Percentiles rank a stretch among this genome's conserved stretches.
Evolutionary conservation across 2,888 invertebrate species (phyloP).

Genomic region (Leptothorax acervorum): DNA sequence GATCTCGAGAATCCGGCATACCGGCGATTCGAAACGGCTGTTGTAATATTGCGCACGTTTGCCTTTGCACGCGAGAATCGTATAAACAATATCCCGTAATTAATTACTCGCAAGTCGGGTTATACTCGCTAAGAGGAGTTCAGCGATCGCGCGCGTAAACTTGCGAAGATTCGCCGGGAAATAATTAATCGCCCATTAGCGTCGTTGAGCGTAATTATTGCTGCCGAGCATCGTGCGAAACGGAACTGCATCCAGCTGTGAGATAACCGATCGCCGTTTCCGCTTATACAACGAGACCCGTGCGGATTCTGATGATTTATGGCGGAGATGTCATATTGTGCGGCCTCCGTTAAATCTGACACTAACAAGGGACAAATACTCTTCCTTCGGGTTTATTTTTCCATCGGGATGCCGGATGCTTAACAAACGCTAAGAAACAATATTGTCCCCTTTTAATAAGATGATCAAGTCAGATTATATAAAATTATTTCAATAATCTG

Average conservation of each 20-base stretch:
- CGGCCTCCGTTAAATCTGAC: constrained; percentile 1
- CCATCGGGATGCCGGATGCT: not conserved
- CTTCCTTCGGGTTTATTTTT: not conserved
- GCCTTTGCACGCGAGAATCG: not conserved
- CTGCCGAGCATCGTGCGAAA: constrained; percentile 42
- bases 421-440: not conserved
- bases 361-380: constrained; percentile 18
- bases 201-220: constrained; percentile 41
- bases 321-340: constrained; percentile 19
- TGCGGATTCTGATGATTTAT: constrained; percentile 31
- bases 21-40: constrained; percentile 18
- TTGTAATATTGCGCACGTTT: not conserved
- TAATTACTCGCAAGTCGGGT: constrained; percentile 24
- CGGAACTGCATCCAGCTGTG: constrained; percentile 47
- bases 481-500: not conserved
- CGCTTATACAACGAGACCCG: constrained; percentile 24
- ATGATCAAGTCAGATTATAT: not conserved
- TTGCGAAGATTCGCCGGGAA: constrained; percentile 7
- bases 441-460: not conserved
- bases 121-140: constrained; percentile 23
- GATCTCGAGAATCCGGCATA: not conserved
- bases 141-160: constrained; percentile 26
- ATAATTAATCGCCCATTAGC: constrained; percentile 51
- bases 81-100: constrained; percentile 33
- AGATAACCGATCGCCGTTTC: constrained; percentile 50